A percentile compares a stretch with the other conserved stretches of the same genome.
Conservation (phyloP, 2,888 invertebrate species). For the Lasiommata megera region DNA sequence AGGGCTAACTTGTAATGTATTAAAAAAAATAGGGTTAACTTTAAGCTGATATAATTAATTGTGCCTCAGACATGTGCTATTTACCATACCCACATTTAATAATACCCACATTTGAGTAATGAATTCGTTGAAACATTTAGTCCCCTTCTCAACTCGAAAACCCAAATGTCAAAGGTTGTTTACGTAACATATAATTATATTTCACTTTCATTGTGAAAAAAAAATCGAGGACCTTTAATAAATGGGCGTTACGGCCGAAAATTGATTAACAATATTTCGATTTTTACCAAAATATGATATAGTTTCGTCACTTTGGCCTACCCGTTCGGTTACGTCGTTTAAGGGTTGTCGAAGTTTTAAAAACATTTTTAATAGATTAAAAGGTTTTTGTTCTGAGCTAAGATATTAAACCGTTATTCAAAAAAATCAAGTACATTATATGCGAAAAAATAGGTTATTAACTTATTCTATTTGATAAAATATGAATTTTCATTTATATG, state of each 20-base stretch:
- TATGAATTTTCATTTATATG: too few species aligned
- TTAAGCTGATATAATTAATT: neutral
- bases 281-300: constrained; percentile 22
- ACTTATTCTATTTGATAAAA: too few species aligned
- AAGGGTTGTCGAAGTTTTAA: neutral
- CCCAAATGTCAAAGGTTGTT: constrained; percentile 39
- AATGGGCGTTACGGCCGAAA: constrained; percentile 13
- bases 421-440: too few species aligned
- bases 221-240: constrained; percentile 25
- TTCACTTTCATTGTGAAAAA: constrained; percentile 24
- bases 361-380: neutral
- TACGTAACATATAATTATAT: constrained; percentile 28
- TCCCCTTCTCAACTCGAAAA: constrained; percentile 16
- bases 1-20: too few species aligned
- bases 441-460: too few species aligned
- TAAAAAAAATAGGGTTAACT: too few species aligned
- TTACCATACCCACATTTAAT: constrained; percentile 1
- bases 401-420: too few species aligned
- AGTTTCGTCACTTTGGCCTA: constrained; percentile 17
- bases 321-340: constrained; percentile 13
- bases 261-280: constrained; percentile 16
- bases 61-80: neutral
- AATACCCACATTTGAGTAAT: neutral
- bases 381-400: too few species aligned
- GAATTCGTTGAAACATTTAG: constrained; percentile 7